Conservation (phyloP, 2,113 vertebrate genomes). For the Eulemur macaco region DNA sequence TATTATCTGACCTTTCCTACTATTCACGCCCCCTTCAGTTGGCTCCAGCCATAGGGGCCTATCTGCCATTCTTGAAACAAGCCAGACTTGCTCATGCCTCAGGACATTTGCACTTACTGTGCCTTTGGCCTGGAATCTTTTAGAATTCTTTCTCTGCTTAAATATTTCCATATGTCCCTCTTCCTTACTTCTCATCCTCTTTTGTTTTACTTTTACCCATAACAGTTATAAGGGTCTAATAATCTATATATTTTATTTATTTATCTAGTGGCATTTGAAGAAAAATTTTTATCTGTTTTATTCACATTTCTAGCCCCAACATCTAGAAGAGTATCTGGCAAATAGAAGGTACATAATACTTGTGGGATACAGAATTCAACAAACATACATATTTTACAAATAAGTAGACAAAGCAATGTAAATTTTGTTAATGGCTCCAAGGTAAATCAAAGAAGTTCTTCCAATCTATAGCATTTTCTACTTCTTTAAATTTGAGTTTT, state of each 20-base stretch:
- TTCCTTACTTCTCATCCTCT: neutral
- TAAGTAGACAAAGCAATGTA: neutral
- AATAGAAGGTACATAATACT: neutral
- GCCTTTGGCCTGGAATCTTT: neutral
- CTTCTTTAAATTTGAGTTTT: constrained; percentile 28
- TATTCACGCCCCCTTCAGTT: neutral
- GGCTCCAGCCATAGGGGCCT: no score
- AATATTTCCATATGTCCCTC: neutral
- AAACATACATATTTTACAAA: constrained; percentile 29
- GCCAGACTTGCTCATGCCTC: neutral
- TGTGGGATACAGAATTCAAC: neutral
- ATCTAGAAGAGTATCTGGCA: neutral
- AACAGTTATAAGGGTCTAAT: neutral
- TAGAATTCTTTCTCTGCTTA: neutral
- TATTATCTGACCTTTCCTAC: neutral
- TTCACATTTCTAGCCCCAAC: neutral
- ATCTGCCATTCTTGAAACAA: neutral
- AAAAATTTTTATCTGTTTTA: constrained; percentile 5
- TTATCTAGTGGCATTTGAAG: neutral
- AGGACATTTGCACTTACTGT: neutral
- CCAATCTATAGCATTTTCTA: neutral
- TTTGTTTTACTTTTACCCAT: neutral
- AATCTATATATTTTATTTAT: neutral
- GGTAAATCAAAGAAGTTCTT: constrained; percentile 13
- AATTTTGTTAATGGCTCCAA: neutral